A percentile compares a stretch with the other conserved stretches of the same genome.
phyloP scores from a whole-genome alignment of 2,113 vertebrate genomes.

The Arenaria interpres region DNA sequence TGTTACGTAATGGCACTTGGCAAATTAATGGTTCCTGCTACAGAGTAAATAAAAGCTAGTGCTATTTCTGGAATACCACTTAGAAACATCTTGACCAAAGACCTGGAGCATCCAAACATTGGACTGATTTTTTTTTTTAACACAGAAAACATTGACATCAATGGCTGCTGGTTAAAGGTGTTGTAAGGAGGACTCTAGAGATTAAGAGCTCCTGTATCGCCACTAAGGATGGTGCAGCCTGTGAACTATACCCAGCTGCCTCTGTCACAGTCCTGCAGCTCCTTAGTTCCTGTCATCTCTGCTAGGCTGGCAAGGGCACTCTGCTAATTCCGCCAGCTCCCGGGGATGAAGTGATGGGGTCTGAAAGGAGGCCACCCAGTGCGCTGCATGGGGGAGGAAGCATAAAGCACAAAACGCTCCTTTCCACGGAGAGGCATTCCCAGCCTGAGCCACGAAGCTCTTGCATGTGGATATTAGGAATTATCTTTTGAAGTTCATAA shows the following conservation, averaged over 20 bases:
- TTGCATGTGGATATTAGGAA: background rate
- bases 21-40: background rate
- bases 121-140: background rate
- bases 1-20: conserved; percentile 40
- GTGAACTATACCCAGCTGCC: background rate
- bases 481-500: background rate
- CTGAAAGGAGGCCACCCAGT: background rate
- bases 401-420: background rate
- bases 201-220: background rate
- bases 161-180: background rate
- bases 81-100: background rate
- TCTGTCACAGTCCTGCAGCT: background rate
- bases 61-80: background rate
- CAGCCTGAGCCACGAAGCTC: background rate
- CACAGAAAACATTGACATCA: background rate
- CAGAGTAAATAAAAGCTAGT: background rate
- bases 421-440: background rate
- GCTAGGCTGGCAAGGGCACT: background rate
- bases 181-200: background rate
- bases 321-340: background rate
- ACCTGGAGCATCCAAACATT: background rate
- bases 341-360: background rate
- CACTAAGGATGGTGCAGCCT: background rate
- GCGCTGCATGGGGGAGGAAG: background rate
- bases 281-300: background rate